phyloP scores from a whole-genome alignment of 2,113 vertebrate species.

The Forbesichthys agassizii region DNA sequence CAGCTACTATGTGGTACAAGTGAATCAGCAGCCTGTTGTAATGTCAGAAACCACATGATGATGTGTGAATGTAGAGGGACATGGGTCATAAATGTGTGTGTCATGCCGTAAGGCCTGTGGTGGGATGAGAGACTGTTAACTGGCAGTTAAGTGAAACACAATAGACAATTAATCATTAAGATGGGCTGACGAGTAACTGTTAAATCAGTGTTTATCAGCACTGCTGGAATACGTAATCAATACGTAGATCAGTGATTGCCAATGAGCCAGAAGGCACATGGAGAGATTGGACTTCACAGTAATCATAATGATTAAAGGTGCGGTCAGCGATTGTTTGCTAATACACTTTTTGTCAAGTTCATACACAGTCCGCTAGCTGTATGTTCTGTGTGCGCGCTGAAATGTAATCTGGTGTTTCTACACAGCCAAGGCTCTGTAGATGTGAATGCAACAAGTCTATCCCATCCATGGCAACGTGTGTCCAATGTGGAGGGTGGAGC shows the following conservation, averaged over 20 bases:
- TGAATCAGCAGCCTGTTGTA: constrained; percentile 5
- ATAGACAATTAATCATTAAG: constrained; percentile 41
- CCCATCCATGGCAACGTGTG: too few relatives aligned
- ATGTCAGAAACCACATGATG: constrained; percentile 15
- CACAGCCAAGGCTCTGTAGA: too few relatives aligned
- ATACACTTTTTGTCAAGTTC: too few relatives aligned
- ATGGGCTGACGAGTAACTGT: constrained; percentile 46
- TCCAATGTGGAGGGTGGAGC: too few relatives aligned
- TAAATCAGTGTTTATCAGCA: constrained; percentile 27
- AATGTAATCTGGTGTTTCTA: too few relatives aligned
- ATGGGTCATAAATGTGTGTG: constrained; percentile 4
- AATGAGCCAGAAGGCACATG: too few relatives aligned
- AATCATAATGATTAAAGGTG: too few relatives aligned
- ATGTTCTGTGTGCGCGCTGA: too few relatives aligned
- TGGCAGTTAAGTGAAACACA: constrained; percentile 32
- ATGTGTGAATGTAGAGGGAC: not conserved
- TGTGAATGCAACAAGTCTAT: too few relatives aligned
- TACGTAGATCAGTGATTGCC: not conserved
- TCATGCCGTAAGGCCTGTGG: constrained; percentile 19
- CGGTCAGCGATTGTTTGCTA: too few relatives aligned
- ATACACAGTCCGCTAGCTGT: too few relatives aligned
- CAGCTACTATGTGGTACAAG: not conserved
- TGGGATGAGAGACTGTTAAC: not conserved
- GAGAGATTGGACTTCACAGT: too few relatives aligned
- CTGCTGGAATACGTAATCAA: constrained; percentile 19